A percentile compares a stretch with the other conserved stretches of the same genome.
Conservation (phyloP, 2,113 vertebrate species). For the Calyptomena viridis region DNA sequence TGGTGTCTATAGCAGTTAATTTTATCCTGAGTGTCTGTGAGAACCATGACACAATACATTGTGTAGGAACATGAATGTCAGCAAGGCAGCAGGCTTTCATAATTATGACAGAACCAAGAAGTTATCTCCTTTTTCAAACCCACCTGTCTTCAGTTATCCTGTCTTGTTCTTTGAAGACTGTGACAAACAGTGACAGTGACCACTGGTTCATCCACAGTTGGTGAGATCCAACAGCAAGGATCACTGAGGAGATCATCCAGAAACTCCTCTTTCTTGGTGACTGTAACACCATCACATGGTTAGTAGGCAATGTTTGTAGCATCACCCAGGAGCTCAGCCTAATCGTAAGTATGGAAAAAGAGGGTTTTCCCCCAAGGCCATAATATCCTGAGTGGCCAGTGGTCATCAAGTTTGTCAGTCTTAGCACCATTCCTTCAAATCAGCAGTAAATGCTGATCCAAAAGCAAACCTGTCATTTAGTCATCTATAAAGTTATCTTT, state of each 20-base stretch:
- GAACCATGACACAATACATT: not conserved
- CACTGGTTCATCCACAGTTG: not conserved
- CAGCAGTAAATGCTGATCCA: not conserved
- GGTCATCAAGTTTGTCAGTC: not conserved
- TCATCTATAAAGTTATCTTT: not conserved
- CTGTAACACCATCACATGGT: not conserved
- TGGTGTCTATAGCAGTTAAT: accelerated
- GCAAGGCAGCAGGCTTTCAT: not conserved
- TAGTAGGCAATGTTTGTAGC: not conserved
- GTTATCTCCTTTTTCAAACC: not conserved
- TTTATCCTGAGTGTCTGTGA: not conserved
- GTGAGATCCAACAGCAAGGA: not conserved
- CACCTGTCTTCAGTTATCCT: not conserved
- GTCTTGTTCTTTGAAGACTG: not conserved
- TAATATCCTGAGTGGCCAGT: not conserved
- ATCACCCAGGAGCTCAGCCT: not conserved
- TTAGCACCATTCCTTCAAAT: not conserved
- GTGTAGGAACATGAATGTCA: not conserved
- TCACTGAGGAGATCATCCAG: not conserved
- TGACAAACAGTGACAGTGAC: not conserved
- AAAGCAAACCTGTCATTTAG: not conserved
- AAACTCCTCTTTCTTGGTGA: not conserved
- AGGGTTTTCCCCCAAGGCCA: not conserved
- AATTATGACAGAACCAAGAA: not conserved
- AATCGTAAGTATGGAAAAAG: not conserved